A percentile compares a stretch with the other conserved stretches of the same genome.
Evolutionary conservation across 2,888 invertebrate genomes (phyloP).

Genomic region (Platycnemis pennipes): DNA sequence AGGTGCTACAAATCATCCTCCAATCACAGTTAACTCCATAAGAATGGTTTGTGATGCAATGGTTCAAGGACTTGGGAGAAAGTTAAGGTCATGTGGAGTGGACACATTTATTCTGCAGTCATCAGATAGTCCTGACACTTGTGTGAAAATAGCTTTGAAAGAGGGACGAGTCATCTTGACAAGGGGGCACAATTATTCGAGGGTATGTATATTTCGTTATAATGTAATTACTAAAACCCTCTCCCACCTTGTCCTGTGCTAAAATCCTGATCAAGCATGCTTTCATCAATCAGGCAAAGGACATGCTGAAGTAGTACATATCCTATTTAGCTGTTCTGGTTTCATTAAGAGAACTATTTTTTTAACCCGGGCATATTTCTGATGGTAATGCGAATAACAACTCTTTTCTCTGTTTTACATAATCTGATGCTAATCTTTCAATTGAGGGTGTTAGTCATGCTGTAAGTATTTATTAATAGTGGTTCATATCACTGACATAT

Average conservation of each 20-base stretch:
- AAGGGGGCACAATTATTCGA: slow-evolving; percentile 78
- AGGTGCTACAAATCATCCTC: background rate
- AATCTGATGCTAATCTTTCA: too few relatives aligned
- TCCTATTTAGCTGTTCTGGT: background rate
- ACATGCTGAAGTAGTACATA: background rate
- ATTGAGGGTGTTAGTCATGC: too few relatives aligned
- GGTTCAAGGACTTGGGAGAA: slow-evolving; percentile 82
- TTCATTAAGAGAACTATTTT: too few relatives aligned
- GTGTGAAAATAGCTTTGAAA: slow-evolving; percentile 80
- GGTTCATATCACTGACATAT: too few relatives aligned
- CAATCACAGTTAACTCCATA: slow-evolving; percentile 72
- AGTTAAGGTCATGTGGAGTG: slow-evolving; percentile 84
- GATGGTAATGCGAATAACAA: too few relatives aligned
- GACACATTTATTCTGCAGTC: slow-evolving; percentile 82
- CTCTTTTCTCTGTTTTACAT: too few relatives aligned
- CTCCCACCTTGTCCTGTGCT: background rate
- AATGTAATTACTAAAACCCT: slow-evolving; percentile 13
- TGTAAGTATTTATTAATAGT: too few relatives aligned
- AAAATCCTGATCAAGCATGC: background rate
- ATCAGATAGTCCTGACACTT: slow-evolving; percentile 80
- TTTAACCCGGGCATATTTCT: too few relatives aligned
- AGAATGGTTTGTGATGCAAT: slow-evolving; percentile 83
- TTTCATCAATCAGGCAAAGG: background rate
- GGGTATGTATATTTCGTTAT: slow-evolving; percentile 74
- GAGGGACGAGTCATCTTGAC: slow-evolving; percentile 83